Percentiles rank a stretch among this genome's conserved stretches.
Evolutionary conservation across 2,797 vertebrate species (phyloP).

Genomic region (Acanthurus lineatus): DNA sequence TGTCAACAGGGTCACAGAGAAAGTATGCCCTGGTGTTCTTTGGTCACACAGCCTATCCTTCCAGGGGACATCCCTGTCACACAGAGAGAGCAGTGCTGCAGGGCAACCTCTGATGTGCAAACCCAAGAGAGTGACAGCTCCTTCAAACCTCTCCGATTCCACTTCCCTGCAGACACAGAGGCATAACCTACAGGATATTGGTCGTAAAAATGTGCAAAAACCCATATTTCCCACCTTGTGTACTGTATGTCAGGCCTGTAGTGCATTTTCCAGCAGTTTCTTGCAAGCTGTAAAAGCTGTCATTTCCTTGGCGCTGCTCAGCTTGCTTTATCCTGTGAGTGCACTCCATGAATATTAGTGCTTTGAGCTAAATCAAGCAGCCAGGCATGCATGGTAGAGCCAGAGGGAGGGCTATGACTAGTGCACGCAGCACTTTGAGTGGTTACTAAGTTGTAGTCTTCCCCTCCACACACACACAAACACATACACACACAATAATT

Average conservation of each 20-base stretch:
- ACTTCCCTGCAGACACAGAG: conserved; percentile 37
- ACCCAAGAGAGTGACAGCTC: conserved; percentile 61
- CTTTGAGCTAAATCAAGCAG: conserved; percentile 66
- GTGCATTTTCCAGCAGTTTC: conserved; percentile 58
- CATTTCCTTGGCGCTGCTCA: conserved; percentile 56
- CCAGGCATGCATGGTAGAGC: conserved; percentile 50
- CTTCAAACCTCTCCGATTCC: conserved; percentile 58
- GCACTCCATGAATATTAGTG: conserved; percentile 60
- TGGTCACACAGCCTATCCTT: conserved; percentile 40
- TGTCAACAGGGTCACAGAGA: conserved; percentile 62
- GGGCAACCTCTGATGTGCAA: conserved; percentile 56
- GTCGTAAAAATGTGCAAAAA: conserved; percentile 45
- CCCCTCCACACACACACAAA: background rate
- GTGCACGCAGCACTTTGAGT: conserved; percentile 41
- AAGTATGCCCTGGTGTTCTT: conserved; percentile 25
- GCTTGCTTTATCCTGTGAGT: conserved; percentile 46
- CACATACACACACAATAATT: conserved; percentile 3
- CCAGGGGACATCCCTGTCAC: conserved; percentile 36
- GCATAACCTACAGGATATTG: conserved; percentile 58
- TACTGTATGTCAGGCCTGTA: conserved; percentile 38
- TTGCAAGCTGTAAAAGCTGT: conserved; percentile 60
- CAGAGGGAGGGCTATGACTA: conserved; percentile 36
- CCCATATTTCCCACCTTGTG: conserved; percentile 53
- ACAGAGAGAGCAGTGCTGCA: conserved; percentile 48
- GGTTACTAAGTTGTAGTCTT: conserved; percentile 16